phyloP scores from a whole-genome alignment of 2,797 vertebrate genomes.

The Hemibagrus guttatus region DNA sequence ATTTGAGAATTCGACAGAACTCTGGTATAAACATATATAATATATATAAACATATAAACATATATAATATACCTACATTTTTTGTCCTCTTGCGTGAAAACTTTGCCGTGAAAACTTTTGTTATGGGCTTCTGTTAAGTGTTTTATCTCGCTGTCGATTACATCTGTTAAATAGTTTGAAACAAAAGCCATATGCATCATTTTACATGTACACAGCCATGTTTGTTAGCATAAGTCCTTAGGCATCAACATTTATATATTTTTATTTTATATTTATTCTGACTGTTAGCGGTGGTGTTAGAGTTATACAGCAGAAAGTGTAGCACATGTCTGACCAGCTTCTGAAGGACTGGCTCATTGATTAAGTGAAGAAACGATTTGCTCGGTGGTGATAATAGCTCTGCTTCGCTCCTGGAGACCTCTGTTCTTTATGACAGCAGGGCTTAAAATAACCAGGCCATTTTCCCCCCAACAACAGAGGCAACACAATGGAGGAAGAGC shows the following conservation, averaged over 20 bases:
- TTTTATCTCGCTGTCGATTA: neutral
- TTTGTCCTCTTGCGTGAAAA: neutral
- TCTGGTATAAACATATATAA: neutral
- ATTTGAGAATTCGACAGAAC: neutral
- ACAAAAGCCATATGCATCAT: neutral
- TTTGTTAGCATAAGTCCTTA: too few species aligned
- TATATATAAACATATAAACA: neutral
- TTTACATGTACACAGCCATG: neutral
- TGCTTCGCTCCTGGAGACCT: conserved; percentile 55
- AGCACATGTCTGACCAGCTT: conserved; percentile 45
- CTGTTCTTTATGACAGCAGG: conserved; percentile 61
- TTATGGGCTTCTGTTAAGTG: neutral
- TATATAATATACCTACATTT: neutral
- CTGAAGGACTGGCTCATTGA: conserved; percentile 69
- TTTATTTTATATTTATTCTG: neutral
- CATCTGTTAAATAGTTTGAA: neutral
- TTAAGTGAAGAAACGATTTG: conserved; percentile 67
- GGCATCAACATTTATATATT: neutral
- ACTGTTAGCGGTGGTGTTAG: neutral
- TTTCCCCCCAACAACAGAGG: conserved; percentile 54
- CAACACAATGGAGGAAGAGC: conserved; percentile 68
- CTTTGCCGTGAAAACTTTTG: neutral
- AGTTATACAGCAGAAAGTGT: conserved; percentile 37
- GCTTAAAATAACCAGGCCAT: conserved; percentile 70
- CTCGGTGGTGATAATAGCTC: conserved; percentile 67